Percentiles rank a stretch among this genome's conserved stretches.
phyloP scores from a whole-genome alignment of 2,888 invertebrate species.

The Pseudanteris insignis region DNA sequence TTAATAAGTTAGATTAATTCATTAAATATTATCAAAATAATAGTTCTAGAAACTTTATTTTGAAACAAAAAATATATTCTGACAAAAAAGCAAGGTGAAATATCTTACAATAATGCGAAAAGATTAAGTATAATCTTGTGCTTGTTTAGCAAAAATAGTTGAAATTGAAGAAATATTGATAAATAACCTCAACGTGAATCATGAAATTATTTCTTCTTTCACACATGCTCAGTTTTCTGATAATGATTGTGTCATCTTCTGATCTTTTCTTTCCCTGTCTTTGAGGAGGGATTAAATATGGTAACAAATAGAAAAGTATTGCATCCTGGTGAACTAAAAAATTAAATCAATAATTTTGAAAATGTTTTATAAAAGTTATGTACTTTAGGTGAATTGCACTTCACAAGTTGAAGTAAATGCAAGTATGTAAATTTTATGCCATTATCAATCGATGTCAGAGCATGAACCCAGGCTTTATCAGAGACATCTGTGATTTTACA shows the following conservation, averaged over 20 bases:
- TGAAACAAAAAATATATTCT: too few relatives aligned
- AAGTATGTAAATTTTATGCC: background rate
- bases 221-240: background rate
- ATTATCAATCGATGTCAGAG: slow-evolving; percentile 1
- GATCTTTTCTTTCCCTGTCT: background rate
- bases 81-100: too few relatives aligned
- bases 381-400: too few relatives aligned
- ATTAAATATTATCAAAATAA: too few relatives aligned
- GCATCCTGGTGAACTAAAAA: background rate
- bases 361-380: too few relatives aligned
- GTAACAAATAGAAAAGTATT: background rate
- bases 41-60: too few relatives aligned
- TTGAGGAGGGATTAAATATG: slow-evolving; percentile 1
- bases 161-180: background rate
- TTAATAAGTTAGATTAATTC: too few relatives aligned
- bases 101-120: too few relatives aligned
- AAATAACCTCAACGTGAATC: slow-evolving; percentile 5
- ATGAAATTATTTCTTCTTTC: slow-evolving; percentile 3
- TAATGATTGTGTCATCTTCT: background rate
- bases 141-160: too few relatives aligned
- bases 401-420: too few relatives aligned
- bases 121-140: too few relatives aligned
- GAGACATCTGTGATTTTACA: background rate
- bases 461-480: background rate
- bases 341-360: background rate